Evolutionary conservation across 2,113 vertebrate genomes (phyloP).

Genomic region (Carollia perspicillata): DNA sequence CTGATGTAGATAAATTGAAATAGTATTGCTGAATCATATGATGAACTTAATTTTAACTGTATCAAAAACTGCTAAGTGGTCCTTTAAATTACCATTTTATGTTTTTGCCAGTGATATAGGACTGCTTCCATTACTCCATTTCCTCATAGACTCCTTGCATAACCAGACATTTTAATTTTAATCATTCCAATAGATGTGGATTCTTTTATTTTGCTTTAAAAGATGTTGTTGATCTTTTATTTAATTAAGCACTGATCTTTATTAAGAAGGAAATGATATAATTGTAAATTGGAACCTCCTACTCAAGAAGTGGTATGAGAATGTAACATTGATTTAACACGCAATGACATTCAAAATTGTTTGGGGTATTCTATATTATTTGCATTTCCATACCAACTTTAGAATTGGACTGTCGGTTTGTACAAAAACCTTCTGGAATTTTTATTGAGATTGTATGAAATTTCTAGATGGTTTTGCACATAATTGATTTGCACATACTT

Average conservation of each 20-base stretch:
- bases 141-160: neutral
- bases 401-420: neutral
- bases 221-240: slow-evolving; percentile 85
- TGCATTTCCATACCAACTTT: neutral
- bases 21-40: neutral
- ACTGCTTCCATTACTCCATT: neutral
- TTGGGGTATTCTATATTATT: neutral
- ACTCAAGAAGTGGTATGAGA: slow-evolving; percentile 80
- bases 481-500: neutral
- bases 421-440: neutral
- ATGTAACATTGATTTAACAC: slow-evolving; percentile 75
- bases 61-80: neutral
- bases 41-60: neutral
- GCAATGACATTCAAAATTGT: slow-evolving; percentile 51
- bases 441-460: neutral
- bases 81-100: neutral
- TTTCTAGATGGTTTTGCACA: neutral
- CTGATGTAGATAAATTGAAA: neutral
- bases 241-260: slow-evolving; percentile 84
- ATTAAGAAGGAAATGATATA: slow-evolving; percentile 87
- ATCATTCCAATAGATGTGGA: neutral
- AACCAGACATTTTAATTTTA: neutral
- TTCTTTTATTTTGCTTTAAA: slow-evolving; percentile 66
- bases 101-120: neutral
- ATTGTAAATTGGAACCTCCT: slow-evolving; percentile 80